A percentile compares a stretch with the other conserved stretches of the same genome.
These are phyloP conservation scores for Zelleria hepariella DNA, from an alignment of 2,888 invertebrate species.

Conservation along the genomic window DNA sequence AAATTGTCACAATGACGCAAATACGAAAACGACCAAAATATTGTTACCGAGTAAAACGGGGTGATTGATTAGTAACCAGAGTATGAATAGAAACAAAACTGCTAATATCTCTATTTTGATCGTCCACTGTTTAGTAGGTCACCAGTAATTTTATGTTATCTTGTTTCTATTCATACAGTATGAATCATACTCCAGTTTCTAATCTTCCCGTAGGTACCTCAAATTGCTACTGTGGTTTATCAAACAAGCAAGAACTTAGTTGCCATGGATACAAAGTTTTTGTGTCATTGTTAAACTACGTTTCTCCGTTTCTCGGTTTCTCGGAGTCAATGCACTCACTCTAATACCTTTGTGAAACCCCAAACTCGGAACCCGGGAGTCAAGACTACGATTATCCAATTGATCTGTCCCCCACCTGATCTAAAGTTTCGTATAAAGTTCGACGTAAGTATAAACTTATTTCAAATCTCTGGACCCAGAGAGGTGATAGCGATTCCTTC, in stretches of 20 bases:
- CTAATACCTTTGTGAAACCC: background rate
- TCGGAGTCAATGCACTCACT: background rate
- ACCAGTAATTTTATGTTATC: no score
- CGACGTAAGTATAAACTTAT: background rate
- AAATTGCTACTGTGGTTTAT: no score
- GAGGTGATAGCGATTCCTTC: background rate
- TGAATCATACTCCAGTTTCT: background rate
- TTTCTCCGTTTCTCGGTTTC: no score
- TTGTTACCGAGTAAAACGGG: no score
- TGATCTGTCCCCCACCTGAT: background rate
- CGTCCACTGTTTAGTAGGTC: no score
- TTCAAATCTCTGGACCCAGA: background rate
- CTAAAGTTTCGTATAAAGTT: background rate
- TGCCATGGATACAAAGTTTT: no score
- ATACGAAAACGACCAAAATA: background rate
- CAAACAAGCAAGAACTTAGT: no score
- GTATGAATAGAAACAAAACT: no score
- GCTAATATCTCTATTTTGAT: no score
- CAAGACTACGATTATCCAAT: background rate
- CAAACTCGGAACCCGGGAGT: background rate
- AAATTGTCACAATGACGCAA: conserved; percentile 16
- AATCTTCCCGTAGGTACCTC: no score
- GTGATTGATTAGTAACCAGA: background rate
- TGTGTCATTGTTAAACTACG: no score
- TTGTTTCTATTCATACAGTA: background rate